Conservation (phyloP, 2,888 invertebrate genomes). For the Phlogophora meticulosa region DNA sequence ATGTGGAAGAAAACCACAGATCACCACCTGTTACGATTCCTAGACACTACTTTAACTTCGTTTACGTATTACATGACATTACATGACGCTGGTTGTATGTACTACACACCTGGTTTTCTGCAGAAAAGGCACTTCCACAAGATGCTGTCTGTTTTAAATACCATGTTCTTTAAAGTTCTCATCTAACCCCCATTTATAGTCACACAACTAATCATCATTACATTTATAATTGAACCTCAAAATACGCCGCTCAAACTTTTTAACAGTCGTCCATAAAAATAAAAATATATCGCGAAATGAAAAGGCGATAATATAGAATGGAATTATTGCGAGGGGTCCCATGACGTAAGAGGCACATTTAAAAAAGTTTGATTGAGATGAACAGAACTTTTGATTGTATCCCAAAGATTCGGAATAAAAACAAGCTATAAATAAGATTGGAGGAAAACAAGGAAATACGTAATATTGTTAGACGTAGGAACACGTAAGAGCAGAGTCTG, state of each 20-base stretch:
- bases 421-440: constrained; percentile 79
- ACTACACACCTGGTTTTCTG: too few relatives aligned
- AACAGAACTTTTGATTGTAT: constrained; percentile 87
- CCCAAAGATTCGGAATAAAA: constrained; percentile 82
- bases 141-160: neutral
- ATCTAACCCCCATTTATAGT: neutral
- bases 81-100: too few relatives aligned
- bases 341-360: constrained; percentile 80
- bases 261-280: constrained; percentile 74
- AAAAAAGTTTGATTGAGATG: constrained; percentile 89
- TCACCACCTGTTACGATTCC: too few relatives aligned
- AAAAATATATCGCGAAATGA: constrained; percentile 81
- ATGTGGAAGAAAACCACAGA: too few relatives aligned
- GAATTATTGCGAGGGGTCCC: constrained; percentile 76
- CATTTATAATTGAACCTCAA: constrained; percentile 52
- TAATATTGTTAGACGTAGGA: constrained; percentile 40
- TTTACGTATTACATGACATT: too few relatives aligned
- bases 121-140: too few relatives aligned
- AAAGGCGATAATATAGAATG: constrained; percentile 81
- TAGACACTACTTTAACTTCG: too few relatives aligned
- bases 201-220: constrained; percentile 36
- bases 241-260: constrained; percentile 71
- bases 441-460: constrained; percentile 66
- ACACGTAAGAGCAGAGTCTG: constrained; percentile 23
- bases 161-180: constrained; percentile 4